Base-by-base conservation (phyloP, 2,888 invertebrate genomes). In the Dryadula phaetusa region DNA sequence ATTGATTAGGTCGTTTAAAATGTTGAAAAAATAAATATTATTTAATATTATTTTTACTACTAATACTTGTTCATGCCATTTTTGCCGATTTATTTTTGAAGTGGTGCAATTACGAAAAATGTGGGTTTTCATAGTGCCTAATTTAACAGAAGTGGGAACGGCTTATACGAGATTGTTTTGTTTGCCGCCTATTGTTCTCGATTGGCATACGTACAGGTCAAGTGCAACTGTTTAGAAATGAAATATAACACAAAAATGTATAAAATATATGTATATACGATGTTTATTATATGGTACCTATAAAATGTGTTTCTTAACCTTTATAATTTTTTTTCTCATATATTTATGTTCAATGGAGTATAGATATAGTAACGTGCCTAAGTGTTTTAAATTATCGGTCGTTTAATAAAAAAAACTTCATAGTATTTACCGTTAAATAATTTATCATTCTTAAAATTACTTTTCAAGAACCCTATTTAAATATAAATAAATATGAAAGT, bases 181-280 rank as follows among this genome's bases (percentile, higher is more conserved):
- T 44, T 60, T 60, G 44, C 44, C 28, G 40, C 5, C 60, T 60
- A 60, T 60, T 60, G 60, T 60, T 60, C 60, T 60, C 60, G 56
- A 25, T 32, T 34, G 25, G 61, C 34, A 25, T 56, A 42, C 42
- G 60, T 67, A 44, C 58, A 64, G 61, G 60, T 64, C 61, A 61
- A 68, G 54, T 64, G 46, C 37, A 40, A 47, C 49, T 52, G 60
- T n/a, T 22, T 34, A 20, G 25, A 37, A 54, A 46, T 18, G 25
- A 44, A 42, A 60, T 60, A 18, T 60, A 25, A 25, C 18, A 28
- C 28, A 10, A 28, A 60, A 18, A 56, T 56, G 40, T 40, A 28
- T 40, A 40, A 25, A 22, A 40, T 56, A 40, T n/a, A 28, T 40
- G n/a, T 4, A 37, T 37, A 12, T 5, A 12, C 37, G n/a, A n/a